phyloP scores from a whole-genome alignment of 2,888 invertebrate species.

The Tryphoninae sp. region DNA sequence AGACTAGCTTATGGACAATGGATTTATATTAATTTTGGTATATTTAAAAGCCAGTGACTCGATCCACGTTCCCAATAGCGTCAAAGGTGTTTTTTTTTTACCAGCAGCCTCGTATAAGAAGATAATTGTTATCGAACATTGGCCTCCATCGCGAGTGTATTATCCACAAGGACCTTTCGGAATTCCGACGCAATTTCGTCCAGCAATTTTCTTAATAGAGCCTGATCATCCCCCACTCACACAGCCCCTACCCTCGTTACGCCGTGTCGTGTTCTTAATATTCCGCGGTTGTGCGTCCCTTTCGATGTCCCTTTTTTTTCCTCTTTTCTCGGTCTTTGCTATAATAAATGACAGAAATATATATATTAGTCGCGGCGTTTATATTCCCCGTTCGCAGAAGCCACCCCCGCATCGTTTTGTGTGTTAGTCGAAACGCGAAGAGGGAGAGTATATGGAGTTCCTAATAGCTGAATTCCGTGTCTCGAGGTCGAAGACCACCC shows the following conservation, averaged over 20 bases:
- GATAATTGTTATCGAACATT: conserved; percentile 54
- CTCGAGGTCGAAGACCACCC: conserved; percentile 68
- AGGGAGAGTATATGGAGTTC: conserved; percentile 45
- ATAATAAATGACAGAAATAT: conserved; percentile 51
- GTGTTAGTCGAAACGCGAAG: conserved; percentile 7
- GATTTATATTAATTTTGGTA: no score
- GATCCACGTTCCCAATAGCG: conserved; percentile 5
- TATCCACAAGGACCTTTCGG: conserved; percentile 16
- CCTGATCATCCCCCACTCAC: background rate
- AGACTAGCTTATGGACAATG: no score
- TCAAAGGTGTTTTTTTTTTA: conserved; percentile 38
- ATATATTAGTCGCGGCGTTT: conserved; percentile 32
- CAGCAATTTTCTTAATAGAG: conserved; percentile 30
- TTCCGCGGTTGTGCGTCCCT: conserved; percentile 12
- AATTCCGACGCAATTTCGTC: conserved; percentile 34
- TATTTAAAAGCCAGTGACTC: no score
- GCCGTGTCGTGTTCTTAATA: conserved; percentile 8
- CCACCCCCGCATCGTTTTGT: conserved; percentile 12
- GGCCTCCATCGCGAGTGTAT: background rate
- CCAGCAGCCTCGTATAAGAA: conserved; percentile 27
- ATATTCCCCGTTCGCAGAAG: conserved; percentile 15
- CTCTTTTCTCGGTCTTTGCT: conserved; percentile 6
- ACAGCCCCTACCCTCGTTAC: conserved; percentile 4
- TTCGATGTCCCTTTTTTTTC: background rate
- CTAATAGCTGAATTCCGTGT: conserved; percentile 78